A percentile compares a stretch with the other conserved stretches of the same genome.
Evolutionary conservation across 2,113 vertebrate genomes (phyloP).

Genomic region (Mus musculus): GRCm39 chr3:41130001-41130500

Average conservation of each 20-base stretch:
- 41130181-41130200: background rate
- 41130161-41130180: background rate
- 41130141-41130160: background rate
- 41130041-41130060: background rate
- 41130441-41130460: background rate
- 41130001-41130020: no score
- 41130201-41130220: background rate
- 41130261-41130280: background rate
- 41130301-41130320: background rate
- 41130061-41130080: background rate
- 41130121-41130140: background rate
- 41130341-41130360: background rate
- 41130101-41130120: background rate
- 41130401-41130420: background rate
- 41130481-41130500: background rate
- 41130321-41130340: background rate
- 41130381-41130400: background rate
- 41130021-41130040: background rate
- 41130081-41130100: background rate
- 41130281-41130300: background rate
- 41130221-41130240: background rate
- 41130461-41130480: background rate
- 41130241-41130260: background rate
- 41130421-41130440: background rate
- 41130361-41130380: background rate